These are phyloP conservation scores for Vidua chalybeata DNA, from an alignment of 2,113 vertebrate species.

Conservation along the genomic window DNA sequence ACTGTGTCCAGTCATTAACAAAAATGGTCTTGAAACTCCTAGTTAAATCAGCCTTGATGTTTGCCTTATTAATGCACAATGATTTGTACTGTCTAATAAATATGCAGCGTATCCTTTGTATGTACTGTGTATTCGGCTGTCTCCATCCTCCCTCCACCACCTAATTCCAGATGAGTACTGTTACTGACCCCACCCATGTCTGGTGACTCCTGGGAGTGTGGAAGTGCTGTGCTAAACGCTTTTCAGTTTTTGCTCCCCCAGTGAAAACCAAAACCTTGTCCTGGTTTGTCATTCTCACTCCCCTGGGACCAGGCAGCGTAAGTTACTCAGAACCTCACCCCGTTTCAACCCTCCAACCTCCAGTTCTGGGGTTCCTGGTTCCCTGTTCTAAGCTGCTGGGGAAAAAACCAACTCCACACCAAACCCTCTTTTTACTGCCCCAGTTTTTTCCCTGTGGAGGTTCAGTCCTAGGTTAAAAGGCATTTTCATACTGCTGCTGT, in stretches of 20 bases:
- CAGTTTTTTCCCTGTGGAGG: not conserved
- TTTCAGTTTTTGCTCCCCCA: not conserved
- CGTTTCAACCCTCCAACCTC: not conserved
- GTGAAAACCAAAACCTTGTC: not conserved
- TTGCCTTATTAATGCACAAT: slow-evolving; percentile 96
- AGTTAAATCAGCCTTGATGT: slow-evolving; percentile 86
- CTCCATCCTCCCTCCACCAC: slow-evolving; percentile 62
- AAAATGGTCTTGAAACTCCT: slow-evolving; percentile 85
- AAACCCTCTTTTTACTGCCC: not conserved
- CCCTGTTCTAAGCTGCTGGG: not conserved
- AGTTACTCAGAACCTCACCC: not conserved
- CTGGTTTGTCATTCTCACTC: not conserved
- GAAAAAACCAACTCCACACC: too few relatives aligned
- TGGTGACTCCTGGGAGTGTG: slow-evolving; percentile 34
- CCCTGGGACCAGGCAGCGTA: not conserved
- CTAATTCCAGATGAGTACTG: slow-evolving; percentile 47
- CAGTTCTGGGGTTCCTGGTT: not conserved
- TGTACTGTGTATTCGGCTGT: slow-evolving; percentile 76
- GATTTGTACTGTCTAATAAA: slow-evolving; percentile 85
- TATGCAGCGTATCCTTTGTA: slow-evolving; percentile 73
- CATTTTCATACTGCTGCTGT: not conserved
- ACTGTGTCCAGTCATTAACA: not conserved
- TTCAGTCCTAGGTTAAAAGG: not conserved
- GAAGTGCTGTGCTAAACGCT: slow-evolving; percentile 42
- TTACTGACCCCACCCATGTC: slow-evolving; percentile 60